Percentiles rank a stretch among this genome's conserved stretches.
Conservation (phyloP, 2,888 invertebrate species). For the Oligia fasciuncula region DNA sequence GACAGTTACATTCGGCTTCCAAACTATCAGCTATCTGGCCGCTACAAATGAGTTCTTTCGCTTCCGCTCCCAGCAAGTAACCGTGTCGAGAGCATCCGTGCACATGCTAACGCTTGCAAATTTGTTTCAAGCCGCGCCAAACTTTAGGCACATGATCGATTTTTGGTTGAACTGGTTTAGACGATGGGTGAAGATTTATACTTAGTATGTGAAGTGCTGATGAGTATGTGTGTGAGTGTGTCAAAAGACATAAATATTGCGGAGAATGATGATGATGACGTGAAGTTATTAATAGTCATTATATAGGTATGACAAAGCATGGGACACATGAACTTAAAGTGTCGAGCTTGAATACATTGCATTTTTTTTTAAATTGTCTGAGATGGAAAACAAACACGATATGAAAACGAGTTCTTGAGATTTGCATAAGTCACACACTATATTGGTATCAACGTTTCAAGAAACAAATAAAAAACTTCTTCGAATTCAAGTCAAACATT, state of each 20-base stretch:
- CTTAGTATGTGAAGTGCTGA: neutral
- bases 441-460: neutral
- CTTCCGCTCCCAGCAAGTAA: conserved; percentile 32
- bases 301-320: neutral
- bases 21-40: conserved; percentile 33
- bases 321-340: neutral
- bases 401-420: no score
- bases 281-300: neutral
- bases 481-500: neutral
- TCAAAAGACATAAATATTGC: neutral
- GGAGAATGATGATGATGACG: neutral
- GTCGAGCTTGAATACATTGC: neutral
- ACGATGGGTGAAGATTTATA: conserved; percentile 13
- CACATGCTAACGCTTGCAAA: conserved; percentile 55
- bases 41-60: conserved; percentile 53
- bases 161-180: conserved; percentile 36
- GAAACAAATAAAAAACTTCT: neutral
- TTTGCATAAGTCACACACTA: neutral
- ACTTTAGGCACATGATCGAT: conserved; percentile 47
- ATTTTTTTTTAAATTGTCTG: neutral
- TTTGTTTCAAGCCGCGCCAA: conserved; percentile 45
- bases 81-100: conserved; percentile 47
- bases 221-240: neutral
- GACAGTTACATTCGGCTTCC: conserved; percentile 7
- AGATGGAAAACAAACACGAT: neutral